These are phyloP conservation scores for Pterocles orientalis DNA, from an alignment of 2,113 vertebrate species.

Conservation along the genomic window DNA sequence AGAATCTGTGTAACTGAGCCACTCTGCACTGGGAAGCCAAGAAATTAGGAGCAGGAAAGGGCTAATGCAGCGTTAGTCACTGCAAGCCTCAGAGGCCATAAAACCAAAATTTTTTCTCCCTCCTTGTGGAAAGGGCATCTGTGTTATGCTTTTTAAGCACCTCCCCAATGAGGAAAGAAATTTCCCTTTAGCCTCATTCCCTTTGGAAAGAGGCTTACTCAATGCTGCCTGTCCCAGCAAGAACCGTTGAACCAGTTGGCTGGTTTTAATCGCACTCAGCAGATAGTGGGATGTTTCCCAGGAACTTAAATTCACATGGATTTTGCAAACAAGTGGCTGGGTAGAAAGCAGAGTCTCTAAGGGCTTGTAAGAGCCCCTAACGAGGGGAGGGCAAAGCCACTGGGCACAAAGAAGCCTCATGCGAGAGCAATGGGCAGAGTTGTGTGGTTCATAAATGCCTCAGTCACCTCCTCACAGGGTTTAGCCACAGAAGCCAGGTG, in stretches of 20 bases:
- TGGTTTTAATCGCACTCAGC: not conserved
- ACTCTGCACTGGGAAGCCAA: not conserved
- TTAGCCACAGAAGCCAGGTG: not conserved
- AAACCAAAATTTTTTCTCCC: not conserved
- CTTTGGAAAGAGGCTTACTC: not conserved
- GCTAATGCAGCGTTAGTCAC: not conserved
- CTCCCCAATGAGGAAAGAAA: not conserved
- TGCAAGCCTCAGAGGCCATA: not conserved
- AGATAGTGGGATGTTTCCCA: not conserved
- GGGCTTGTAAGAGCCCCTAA: not conserved
- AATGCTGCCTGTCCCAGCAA: not conserved
- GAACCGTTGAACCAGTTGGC: not conserved
- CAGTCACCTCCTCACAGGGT: rapidly evolving
- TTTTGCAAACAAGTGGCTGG: not conserved
- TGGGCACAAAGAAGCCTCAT: not conserved
- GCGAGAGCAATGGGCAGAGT: not conserved
- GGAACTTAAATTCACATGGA: not conserved
- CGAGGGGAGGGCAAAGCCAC: not conserved
- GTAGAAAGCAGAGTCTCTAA: not conserved
- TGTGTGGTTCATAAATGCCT: not conserved
- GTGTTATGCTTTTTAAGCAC: not conserved
- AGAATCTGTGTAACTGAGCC: rapidly evolving
- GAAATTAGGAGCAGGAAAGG: not conserved
- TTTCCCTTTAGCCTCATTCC: not conserved
- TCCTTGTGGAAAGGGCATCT: not conserved